phyloP scores from a whole-genome alignment of 2,113 vertebrate species.

The Abramis brama region DNA sequence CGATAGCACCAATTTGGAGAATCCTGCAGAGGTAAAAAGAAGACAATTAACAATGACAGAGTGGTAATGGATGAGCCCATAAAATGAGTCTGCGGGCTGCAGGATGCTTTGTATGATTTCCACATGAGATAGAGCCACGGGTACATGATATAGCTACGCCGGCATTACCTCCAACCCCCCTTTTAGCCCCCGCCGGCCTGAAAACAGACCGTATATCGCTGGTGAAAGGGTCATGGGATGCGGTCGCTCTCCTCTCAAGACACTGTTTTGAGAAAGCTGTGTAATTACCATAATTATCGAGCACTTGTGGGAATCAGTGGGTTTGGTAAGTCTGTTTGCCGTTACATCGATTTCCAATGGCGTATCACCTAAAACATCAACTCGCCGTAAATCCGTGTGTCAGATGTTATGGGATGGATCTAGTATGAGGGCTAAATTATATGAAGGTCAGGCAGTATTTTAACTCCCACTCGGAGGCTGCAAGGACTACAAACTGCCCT shows the following conservation, averaged over 20 bases:
- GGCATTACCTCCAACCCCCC: slow-evolving; percentile 74
- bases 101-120: slow-evolving; percentile 99
- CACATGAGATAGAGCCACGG: slow-evolving; percentile 94
- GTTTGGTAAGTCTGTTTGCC: slow-evolving; percentile 62
- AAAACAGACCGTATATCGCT: slow-evolving; percentile 32
- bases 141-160: slow-evolving; percentile 85
- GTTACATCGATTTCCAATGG: slow-evolving; percentile 62
- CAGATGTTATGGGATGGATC: slow-evolving; percentile 50
- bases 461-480: background rate
- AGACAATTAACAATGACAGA: slow-evolving; percentile 99
- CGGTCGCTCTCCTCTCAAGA: background rate
- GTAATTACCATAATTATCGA: slow-evolving; percentile 61
- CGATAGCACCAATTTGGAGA: slow-evolving; percentile 99
- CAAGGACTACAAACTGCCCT: background rate
- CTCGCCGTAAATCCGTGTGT: slow-evolving; percentile 62
- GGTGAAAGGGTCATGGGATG: slow-evolving; percentile 42
- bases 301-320: slow-evolving; percentile 55
- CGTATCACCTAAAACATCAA: slow-evolving; percentile 50
- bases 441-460: slow-evolving; percentile 44
- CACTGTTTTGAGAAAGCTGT: slow-evolving; percentile 18
- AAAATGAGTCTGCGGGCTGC: slow-evolving; percentile 97
- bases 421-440: slow-evolving; percentile 49
- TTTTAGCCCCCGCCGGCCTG: background rate
- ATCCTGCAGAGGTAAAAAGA: slow-evolving; percentile 99
- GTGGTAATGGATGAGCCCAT: slow-evolving; percentile 99